Percentiles rank a stretch among this genome's conserved stretches.
Evolutionary conservation across 1,140 invertebrate species (phyloP).

Genomic region (Pinna nobilis): DNA sequence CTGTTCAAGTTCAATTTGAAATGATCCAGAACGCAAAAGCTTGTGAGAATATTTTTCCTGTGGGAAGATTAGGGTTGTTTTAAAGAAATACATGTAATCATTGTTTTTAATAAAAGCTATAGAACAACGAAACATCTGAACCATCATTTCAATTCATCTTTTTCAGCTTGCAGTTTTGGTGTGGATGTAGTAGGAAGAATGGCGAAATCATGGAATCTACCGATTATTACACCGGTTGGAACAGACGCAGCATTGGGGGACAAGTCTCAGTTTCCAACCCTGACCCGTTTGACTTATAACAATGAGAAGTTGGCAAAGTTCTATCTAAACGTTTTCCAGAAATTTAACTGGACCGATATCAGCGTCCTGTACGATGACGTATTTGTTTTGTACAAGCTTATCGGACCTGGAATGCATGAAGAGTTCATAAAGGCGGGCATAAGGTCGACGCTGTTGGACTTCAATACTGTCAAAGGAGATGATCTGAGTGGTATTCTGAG

Average conservation of each 20-base stretch:
- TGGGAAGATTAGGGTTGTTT: too few species aligned
- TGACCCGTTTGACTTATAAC: conserved; percentile 90
- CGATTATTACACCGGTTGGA: conserved; percentile 34
- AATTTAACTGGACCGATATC: conserved; percentile 90
- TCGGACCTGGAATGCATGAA: conserved; percentile 13
- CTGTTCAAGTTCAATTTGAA: too few species aligned
- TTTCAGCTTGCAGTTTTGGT: conserved; percentile 31
- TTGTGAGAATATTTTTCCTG: too few species aligned
- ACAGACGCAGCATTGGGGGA: conserved; percentile 73
- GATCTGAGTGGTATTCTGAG: conserved; percentile 4
- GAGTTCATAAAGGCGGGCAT: conserved; percentile 16
- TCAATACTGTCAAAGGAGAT: conserved; percentile 5
- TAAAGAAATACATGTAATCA: too few species aligned
- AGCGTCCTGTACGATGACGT: conserved; percentile 85
- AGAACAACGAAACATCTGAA: too few species aligned
- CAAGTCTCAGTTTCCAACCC: conserved; percentile 88
- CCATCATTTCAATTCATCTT: too few species aligned
- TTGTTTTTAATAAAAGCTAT: too few species aligned
- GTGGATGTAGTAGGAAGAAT: conserved; percentile 30
- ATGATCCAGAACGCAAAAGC: too few species aligned
- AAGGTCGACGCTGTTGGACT: conserved; percentile 2
- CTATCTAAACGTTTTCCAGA: conserved; percentile 87
- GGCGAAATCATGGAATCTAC: conserved; percentile 35
- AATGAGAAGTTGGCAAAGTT: conserved; percentile 87
- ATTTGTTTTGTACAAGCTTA: conserved; percentile 13